Evolutionary conservation across 2,113 vertebrate genomes (phyloP).

Genomic region (Epinephelus moara): DNA sequence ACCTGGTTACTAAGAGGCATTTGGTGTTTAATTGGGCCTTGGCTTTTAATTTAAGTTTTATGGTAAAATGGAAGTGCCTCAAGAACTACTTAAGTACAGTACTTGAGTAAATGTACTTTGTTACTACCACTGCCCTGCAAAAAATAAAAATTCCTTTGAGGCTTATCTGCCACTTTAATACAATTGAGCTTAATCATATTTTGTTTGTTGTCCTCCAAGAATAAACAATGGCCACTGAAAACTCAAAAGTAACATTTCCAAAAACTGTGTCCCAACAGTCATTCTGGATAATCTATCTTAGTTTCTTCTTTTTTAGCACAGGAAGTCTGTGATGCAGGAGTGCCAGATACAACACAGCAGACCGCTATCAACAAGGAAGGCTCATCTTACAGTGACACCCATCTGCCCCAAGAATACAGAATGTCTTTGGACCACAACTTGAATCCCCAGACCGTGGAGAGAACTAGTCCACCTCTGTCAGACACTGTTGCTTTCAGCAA

Average conservation of each 20-base stretch:
- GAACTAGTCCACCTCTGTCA: not conserved
- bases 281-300: not conserved
- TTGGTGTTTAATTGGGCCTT: too few relatives aligned
- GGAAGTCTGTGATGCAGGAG: not conserved
- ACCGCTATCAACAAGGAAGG: not conserved
- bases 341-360: rapidly evolving
- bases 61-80: too few relatives aligned
- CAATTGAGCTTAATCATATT: not conserved
- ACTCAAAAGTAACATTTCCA: not conserved
- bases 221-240: not conserved
- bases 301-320: not conserved
- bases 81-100: too few relatives aligned
- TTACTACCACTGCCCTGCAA: too few relatives aligned
- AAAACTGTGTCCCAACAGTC: not conserved
- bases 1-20: too few relatives aligned
- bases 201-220: not conserved
- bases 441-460: not conserved
- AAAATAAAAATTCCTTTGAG: too few relatives aligned
- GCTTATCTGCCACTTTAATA: not conserved
- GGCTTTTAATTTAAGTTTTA: too few relatives aligned
- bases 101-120: too few relatives aligned
- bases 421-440: not conserved
- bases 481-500: not conserved
- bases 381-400: not conserved
- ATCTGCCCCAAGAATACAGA: not conserved